These are phyloP conservation scores for Ectropis crepuscularia DNA, from an alignment of 2,888 invertebrate genomes.

Conservation along the genomic window DNA sequence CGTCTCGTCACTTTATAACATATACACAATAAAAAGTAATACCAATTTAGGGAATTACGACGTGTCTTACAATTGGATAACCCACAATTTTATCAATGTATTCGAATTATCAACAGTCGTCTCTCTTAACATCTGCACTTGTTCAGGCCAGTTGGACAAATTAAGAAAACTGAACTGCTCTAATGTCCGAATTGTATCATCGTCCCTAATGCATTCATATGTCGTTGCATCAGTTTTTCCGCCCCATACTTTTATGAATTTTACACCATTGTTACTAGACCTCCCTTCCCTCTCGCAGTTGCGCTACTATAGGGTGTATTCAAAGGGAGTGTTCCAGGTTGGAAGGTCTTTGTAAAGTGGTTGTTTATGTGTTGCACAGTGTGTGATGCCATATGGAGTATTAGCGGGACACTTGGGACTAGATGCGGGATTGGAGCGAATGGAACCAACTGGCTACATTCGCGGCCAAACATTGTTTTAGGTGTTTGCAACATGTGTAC, in stretches of 20 bases:
- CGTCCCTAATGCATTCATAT: constrained; percentile 82
- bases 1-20: no score
- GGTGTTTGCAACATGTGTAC: constrained; percentile 42
- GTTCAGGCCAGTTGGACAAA: constrained; percentile 70
- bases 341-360: constrained; percentile 58
- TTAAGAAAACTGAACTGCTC: constrained; percentile 57
- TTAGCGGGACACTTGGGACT: constrained; percentile 81
- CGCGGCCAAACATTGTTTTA: constrained; percentile 61
- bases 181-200: constrained; percentile 76
- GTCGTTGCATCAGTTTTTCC: constrained; percentile 78
- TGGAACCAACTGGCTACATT: constrained; percentile 79
- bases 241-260: constrained; percentile 73
- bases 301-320: constrained; percentile 3
- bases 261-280: constrained; percentile 55
- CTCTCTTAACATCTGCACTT: constrained; percentile 22
- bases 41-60: no score
- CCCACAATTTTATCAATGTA: not conserved
- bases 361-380: constrained; percentile 68
- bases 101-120: not conserved
- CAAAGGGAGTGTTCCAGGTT: constrained; percentile 21
- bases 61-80: no score
- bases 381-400: constrained; percentile 82
- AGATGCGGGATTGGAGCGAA: constrained; percentile 68
- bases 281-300: constrained; percentile 39
- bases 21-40: no score